Percentiles rank a stretch among this genome's conserved stretches.
Evolutionary conservation across 2,113 vertebrate species (phyloP).

Genomic region (Proteles cristata): DNA sequence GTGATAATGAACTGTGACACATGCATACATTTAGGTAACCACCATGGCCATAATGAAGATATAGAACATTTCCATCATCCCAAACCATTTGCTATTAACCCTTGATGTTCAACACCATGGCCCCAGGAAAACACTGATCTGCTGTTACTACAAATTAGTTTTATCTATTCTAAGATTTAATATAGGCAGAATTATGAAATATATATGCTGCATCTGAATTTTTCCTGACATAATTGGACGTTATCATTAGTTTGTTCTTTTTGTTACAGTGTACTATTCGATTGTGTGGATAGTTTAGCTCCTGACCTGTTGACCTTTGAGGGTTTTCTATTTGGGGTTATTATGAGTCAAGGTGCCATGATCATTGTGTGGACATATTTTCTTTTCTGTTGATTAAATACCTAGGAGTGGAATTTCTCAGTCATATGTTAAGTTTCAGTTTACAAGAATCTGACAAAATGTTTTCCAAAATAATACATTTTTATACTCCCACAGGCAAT

Average conservation of each 20-base stretch:
- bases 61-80: background rate
- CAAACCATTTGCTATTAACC: background rate
- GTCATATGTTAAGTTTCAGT: conserved; percentile 6
- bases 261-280: background rate
- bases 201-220: background rate
- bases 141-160: background rate
- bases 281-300: background rate
- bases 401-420: background rate
- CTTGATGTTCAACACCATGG: background rate
- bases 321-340: background rate
- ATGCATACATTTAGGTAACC: background rate
- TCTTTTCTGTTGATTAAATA: conserved; percentile 24
- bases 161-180: conserved; percentile 21
- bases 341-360: background rate
- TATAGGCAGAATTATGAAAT: background rate
- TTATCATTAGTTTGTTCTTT: background rate
- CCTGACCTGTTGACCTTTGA: background rate
- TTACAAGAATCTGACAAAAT: conserved; percentile 11
- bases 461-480: conserved; percentile 6
- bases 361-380: background rate
- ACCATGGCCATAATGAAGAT: background rate
- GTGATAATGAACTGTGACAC: background rate
- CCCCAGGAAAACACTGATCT: background rate
- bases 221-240: background rate
- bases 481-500: background rate